Base-by-base conservation (phyloP, 2,888 invertebrate species). In the Noctua pronuba region DNA sequence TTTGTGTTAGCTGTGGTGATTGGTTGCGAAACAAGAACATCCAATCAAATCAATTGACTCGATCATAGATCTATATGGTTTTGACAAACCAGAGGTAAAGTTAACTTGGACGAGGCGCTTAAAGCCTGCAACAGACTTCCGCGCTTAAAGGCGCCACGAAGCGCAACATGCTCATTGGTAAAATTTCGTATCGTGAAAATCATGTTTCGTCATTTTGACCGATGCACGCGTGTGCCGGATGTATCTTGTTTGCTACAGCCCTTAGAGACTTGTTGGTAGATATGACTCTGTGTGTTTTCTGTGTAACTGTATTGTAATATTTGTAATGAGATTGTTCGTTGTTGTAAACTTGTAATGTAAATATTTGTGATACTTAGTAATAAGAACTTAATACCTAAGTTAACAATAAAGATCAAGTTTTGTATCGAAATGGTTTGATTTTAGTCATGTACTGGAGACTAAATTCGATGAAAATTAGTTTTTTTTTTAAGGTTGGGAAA, bases 281-380 rank as follows among this genome's bases (percentile, higher is more conserved):
- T 13, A 58, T 49, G 10, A 18, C 24, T 18, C 18, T 52, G n/a
- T 66, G 16, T 66, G 18, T 74, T 16, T 38, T 44, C 8, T 21
- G 11, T 21, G 46, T 55, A 55, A 67, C 18, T 67, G 35, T 75
- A n/a, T 49, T 60, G 21, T 77, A 46, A 49, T 73, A 70, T 55
- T 62, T 64, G 5, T 52, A 52, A 78, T 21, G 21, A 49, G 7
- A 55, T 55, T 11, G 44, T 85, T 60, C 10, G 58, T 80, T 70
- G 52, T 75, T 85, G 21, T 85, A 64, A 75, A 62, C 28, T 84
- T 80, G 62, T 75, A 65, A 8, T 68, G 65, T 67, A 66, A 80
- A 77, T 78, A 69, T 74, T 74, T 85, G 88, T 86, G 82, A 87
- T 87, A 86, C 55, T 77, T 84, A 77, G 64, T 13, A 52, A 71